phyloP scores from a whole-genome alignment of 1,140 invertebrate species.

The Laupala kohalensis region DNA sequence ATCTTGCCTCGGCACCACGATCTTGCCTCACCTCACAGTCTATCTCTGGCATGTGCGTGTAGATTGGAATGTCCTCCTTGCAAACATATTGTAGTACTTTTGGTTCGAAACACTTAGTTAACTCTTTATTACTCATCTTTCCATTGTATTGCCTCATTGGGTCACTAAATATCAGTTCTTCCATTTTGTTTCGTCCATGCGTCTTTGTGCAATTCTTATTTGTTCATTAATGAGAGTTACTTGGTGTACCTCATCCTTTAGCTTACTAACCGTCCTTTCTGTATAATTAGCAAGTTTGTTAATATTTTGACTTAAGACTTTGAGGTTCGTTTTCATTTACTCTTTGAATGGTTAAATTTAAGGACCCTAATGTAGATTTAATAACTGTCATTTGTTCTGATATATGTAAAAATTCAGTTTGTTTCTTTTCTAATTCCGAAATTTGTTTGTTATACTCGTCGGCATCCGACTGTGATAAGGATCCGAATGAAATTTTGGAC shows the following conservation, averaged over 20 bases:
- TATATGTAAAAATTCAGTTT: background rate
- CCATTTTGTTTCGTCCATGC: background rate
- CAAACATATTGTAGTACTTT: background rate
- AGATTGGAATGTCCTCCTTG: background rate
- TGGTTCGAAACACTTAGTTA: background rate
- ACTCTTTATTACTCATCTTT: background rate
- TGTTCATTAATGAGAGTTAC: background rate
- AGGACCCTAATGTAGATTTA: background rate
- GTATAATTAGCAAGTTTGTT: background rate
- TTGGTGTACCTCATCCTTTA: background rate
- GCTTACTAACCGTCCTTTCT: background rate
- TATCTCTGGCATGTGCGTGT: background rate
- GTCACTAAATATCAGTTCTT: too few species aligned
- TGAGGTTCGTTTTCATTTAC: constrained; percentile 2
- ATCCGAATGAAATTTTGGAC: too few species aligned
- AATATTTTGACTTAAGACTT: background rate
- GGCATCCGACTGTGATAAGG: too few species aligned
- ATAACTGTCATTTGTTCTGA: background rate
- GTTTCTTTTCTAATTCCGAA: background rate
- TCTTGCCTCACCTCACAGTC: background rate
- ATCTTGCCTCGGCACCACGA: too few species aligned
- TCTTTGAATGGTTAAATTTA: background rate
- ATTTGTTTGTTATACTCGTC: too few species aligned
- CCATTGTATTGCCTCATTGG: background rate
- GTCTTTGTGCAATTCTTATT: background rate